Evolutionary conservation across 2,888 invertebrate species (phyloP), one percentile per base, ranked within the genome.

Genomic region (Prosopocoilus inquinatus): DNA sequence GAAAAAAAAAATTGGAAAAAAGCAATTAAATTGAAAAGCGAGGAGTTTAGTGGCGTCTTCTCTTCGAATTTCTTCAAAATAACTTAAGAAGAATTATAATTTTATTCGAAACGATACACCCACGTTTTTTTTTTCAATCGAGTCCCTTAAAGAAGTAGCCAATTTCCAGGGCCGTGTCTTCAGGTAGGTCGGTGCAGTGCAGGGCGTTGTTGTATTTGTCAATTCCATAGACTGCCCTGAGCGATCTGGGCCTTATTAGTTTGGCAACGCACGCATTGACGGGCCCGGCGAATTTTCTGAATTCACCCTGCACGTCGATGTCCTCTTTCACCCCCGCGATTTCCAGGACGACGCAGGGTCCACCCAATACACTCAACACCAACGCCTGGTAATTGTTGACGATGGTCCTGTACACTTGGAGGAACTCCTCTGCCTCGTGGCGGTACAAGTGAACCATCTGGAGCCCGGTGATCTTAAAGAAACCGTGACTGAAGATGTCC

Each of bases 181-280:
- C 94, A 0, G 88, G 84, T 53, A 96, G 80, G 80, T 96, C 96
- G 16, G 96, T 96, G 73, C 96, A 96, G 75, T 96, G 96, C 7
- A 96, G 81, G 3, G 91, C 95, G 78, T 96, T 96, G 70, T 87
- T 84, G 15, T 92, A 84, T 78, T 90, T 92, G 39, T 86, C 87
- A 39, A 82, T 83, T 0, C 96, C 96, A 76, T 89, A 91, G 68
- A 85, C 84, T 1, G 95, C 94, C 66, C 96, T 81, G 38, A 96
- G 74, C 0, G 94, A 91, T 62, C 89, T 80, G 0, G 96, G 94
- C 12, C 94, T 82, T 50, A 96, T 79, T 62, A 93, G 84, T 64
- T 88, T 84, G 0, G 93, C 95, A 56, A 95, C 87, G 74, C 94
- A 92, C n/a, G 96, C 91, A 81, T 96, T 94, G 63, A 85, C 80